Evolutionary conservation across 1,140 invertebrate genomes (phyloP).

Genomic region (Littorina saxatilis): DNA sequence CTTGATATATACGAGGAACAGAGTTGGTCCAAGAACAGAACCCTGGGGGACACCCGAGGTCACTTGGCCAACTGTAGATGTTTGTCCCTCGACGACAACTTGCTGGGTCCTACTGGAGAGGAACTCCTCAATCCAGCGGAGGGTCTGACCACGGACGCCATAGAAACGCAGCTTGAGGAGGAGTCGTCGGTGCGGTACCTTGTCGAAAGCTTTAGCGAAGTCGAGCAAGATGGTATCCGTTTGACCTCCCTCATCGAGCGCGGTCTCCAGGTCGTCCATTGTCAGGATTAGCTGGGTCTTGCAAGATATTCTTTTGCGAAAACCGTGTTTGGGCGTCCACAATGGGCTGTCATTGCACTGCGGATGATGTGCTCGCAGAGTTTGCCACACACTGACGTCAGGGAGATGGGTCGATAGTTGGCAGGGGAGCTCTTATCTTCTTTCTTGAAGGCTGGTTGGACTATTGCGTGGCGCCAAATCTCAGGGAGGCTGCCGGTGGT

Average conservation of each 20-base stretch:
- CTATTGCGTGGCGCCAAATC: conserved; percentile 37
- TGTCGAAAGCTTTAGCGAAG: conserved; percentile 40
- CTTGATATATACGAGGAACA: conserved; percentile 38
- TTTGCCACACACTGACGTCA: conserved; percentile 42
- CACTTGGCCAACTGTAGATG: background rate
- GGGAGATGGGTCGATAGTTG: conserved; percentile 44
- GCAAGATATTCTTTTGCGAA: conserved; percentile 37
- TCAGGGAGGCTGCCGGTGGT: conserved; percentile 31
- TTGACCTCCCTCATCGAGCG: conserved; percentile 20
- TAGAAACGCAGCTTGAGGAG: conserved; percentile 19
- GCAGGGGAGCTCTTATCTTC: conserved; percentile 39
- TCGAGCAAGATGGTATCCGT: conserved; percentile 36
- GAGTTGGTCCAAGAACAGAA: conserved; percentile 33
- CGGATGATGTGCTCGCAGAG: conserved; percentile 36
- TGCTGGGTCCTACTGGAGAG: conserved; percentile 26
- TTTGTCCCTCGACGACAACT: no score
- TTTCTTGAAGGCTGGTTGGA: conserved; percentile 4
- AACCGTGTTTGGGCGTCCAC: conserved; percentile 6
- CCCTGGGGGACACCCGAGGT: conserved; percentile 40
- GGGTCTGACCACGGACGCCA: background rate
- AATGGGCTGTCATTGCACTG: conserved; percentile 34
- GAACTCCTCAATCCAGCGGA: conserved; percentile 41
- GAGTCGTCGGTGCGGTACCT: conserved; percentile 37
- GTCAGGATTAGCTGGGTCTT: conserved; percentile 42
- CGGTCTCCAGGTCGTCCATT: background rate